Percentiles rank a stretch among this genome's conserved stretches.
These are phyloP conservation scores for Alaudala cheleensis DNA, from an alignment of 2,113 vertebrate species.

Conservation along the genomic window DNA sequence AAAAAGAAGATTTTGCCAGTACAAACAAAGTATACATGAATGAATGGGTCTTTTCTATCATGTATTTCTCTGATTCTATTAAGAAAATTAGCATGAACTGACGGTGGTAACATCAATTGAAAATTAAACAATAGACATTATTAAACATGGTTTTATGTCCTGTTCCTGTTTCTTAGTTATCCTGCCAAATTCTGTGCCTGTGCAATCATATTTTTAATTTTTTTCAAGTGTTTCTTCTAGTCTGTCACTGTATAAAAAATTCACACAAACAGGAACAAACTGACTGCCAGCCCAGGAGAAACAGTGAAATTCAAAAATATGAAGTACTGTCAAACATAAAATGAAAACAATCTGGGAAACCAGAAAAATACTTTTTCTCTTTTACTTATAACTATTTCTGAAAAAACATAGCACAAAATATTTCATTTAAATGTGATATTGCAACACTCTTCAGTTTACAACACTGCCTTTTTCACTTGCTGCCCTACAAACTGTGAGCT, in stretches of 20 bases:
- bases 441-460: background rate
- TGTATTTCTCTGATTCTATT: background rate
- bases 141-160: background rate
- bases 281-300: conserved; percentile 12
- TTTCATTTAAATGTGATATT: background rate
- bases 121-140: background rate
- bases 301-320: background rate
- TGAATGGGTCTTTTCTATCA: background rate
- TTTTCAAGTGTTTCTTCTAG: background rate
- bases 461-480: background rate
- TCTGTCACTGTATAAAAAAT: conserved; percentile 1
- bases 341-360: background rate
- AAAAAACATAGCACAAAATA: background rate
- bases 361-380: background rate
- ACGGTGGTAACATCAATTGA: background rate
- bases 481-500: background rate
- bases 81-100: background rate
- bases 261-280: conserved; percentile 1
- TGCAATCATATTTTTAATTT: background rate
- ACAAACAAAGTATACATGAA: background rate
- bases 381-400: background rate
- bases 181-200: background rate
- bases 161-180: background rate
- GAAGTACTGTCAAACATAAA: background rate
- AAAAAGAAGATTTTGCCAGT: background rate